Conservation (phyloP, 2,113 vertebrate genomes). For the Ovibos moschatus region DNA sequence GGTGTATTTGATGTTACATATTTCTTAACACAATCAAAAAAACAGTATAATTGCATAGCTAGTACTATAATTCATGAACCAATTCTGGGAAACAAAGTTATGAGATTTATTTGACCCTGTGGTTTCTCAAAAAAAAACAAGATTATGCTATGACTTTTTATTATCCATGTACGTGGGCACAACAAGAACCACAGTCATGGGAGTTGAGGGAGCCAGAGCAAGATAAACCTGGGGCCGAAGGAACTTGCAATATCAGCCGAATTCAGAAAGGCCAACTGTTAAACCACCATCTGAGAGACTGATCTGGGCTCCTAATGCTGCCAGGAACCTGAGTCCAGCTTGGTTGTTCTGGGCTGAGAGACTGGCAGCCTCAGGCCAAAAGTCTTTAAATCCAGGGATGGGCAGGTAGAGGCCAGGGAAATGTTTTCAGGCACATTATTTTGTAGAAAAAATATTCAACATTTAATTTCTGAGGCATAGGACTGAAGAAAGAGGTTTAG, state of each 20-base stretch:
- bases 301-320: not conserved
- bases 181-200: not conserved
- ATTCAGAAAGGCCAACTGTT: not conserved
- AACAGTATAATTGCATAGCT: not conserved
- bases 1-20: not conserved
- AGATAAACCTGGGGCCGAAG: not conserved
- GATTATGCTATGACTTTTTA: not conserved
- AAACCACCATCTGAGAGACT: not conserved
- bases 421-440: not conserved
- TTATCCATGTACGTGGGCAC: not conserved
- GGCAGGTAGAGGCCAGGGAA: not conserved
- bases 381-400: not conserved
- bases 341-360: not conserved
- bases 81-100: not conserved
- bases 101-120: not conserved
- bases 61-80: not conserved
- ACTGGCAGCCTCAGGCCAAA: not conserved
- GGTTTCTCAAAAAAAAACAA: not conserved
- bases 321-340: not conserved
- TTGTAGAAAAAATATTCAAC: not conserved
- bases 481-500: constrained; percentile 4
- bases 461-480: not conserved
- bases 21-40: not conserved
- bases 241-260: too few relatives aligned
- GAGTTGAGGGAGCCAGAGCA: not conserved